Conservation (phyloP, 2,113 vertebrate genomes). For the Dicaeum eximium region DNA sequence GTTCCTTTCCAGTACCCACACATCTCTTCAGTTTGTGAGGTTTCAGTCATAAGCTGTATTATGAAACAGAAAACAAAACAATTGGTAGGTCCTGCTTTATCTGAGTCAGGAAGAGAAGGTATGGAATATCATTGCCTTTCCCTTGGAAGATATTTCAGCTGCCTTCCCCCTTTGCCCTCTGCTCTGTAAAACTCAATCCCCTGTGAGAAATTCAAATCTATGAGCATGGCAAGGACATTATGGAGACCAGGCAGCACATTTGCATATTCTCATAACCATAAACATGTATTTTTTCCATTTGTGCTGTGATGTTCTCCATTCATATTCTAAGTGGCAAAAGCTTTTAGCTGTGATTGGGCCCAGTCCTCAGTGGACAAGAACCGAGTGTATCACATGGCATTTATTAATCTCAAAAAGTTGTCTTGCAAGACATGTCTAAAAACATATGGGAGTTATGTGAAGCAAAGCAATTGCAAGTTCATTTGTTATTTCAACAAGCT, state of each 20-base stretch:
- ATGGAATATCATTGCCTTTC: background rate
- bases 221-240: background rate
- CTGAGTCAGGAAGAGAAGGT: background rate
- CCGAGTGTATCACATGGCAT: background rate
- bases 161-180: background rate
- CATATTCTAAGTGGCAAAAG: constrained; percentile 47
- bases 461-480: constrained; percentile 76
- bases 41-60: background rate
- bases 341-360: constrained; percentile 26
- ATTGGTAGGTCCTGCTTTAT: background rate
- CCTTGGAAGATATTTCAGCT: background rate
- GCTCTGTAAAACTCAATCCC: background rate
- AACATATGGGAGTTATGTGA: constrained; percentile 69
- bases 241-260: background rate
- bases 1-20: background rate
- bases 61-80: background rate
- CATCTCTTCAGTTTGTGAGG: background rate
- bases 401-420: constrained; percentile 64
- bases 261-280: constrained; percentile 36
- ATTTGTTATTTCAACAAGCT: constrained; percentile 81
- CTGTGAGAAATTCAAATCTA: background rate
- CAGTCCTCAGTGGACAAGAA: constrained; percentile 29
- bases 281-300: background rate
- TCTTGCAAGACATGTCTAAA: constrained; percentile 63
- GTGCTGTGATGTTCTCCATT: constrained; percentile 20